Evolutionary conservation across 1,140 invertebrate species (phyloP).

Genomic region (Hyphantria cunea): DNA sequence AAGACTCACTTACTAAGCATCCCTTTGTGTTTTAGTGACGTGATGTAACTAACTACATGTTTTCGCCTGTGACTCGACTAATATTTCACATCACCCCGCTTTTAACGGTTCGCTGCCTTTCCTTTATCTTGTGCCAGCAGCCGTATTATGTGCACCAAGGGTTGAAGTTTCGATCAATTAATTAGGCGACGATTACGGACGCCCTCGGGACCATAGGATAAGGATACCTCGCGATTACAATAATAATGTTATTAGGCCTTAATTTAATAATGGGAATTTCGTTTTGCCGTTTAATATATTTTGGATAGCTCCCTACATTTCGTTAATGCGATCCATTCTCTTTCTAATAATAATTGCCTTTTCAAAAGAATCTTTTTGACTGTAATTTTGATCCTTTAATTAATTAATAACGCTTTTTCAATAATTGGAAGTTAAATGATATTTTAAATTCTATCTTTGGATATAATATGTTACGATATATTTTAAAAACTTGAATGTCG

Average conservation of each 20-base stretch:
- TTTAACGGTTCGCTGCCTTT: slow-evolving; percentile 71
- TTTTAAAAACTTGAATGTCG: too few species aligned
- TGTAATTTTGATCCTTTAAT: slow-evolving; percentile 16
- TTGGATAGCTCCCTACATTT: slow-evolving; percentile 29
- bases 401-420: slow-evolving; percentile 25
- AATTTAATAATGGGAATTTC: slow-evolving; percentile 64
- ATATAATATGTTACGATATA: slow-evolving; percentile 4
- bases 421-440: background rate
- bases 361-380: slow-evolving; percentile 5
- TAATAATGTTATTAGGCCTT: slow-evolving; percentile 56
- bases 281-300: slow-evolving; percentile 38
- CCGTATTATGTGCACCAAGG: slow-evolving; percentile 73
- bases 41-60: slow-evolving; percentile 73
- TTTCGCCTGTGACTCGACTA: slow-evolving; percentile 74
- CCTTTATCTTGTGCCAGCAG: slow-evolving; percentile 76
- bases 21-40: slow-evolving; percentile 74
- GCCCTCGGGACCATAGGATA: slow-evolving; percentile 51
- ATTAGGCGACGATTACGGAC: slow-evolving; percentile 73
- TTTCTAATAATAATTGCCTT: slow-evolving; percentile 20
- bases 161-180: slow-evolving; percentile 79
- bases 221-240: slow-evolving; percentile 61
- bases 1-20: slow-evolving; percentile 73
- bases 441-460: slow-evolving; percentile 7
- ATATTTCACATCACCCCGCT: slow-evolving; percentile 76
- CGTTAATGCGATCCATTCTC: slow-evolving; percentile 17